Conservation (phyloP, 1,140 invertebrate species). For the Lordiphosa mommai region DNA sequence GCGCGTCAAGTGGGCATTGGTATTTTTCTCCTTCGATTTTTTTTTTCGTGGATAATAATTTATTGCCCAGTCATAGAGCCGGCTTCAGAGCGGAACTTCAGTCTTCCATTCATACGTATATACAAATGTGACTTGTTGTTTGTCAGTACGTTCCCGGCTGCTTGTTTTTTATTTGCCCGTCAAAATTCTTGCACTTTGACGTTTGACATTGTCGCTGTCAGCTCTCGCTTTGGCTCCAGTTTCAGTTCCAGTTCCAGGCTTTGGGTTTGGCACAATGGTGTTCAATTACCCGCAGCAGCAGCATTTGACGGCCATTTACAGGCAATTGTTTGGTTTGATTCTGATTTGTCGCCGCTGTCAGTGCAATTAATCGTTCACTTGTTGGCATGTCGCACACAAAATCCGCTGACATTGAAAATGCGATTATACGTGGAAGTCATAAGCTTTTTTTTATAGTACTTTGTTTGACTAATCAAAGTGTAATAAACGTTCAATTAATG, state of each 20-base stretch:
- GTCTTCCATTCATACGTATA: slow-evolving; percentile 4
- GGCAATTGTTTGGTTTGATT: slow-evolving; percentile 38
- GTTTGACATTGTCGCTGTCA: slow-evolving; percentile 43
- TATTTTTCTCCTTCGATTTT: slow-evolving; percentile 3
- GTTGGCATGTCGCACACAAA: slow-evolving; percentile 47
- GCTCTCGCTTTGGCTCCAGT: background rate
- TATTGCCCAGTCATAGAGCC: slow-evolving; percentile 48
- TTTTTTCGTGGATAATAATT: slow-evolving; percentile 42
- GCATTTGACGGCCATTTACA: slow-evolving; percentile 40
- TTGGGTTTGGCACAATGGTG: slow-evolving; percentile 23
- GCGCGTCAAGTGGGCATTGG: slow-evolving; percentile 28
- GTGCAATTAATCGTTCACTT: slow-evolving; percentile 71
- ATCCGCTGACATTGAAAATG: slow-evolving; percentile 59
- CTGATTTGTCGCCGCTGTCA: slow-evolving; percentile 25
- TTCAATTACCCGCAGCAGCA: slow-evolving; percentile 63
- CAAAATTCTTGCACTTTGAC: slow-evolving; percentile 74
- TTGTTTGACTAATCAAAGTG: slow-evolving; percentile 55
- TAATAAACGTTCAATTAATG: slow-evolving; percentile 48
- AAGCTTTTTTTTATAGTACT: slow-evolving; percentile 44
- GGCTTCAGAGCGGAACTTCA: slow-evolving; percentile 47
- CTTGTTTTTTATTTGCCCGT: slow-evolving; percentile 44
- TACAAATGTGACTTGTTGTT: slow-evolving; percentile 24
- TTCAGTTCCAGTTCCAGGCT: no score
- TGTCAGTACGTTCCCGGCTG: slow-evolving; percentile 15
- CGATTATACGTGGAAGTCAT: slow-evolving; percentile 51